Conservation (phyloP, 2,113 vertebrate species). For the Brachypodius melanocephalos region DNA sequence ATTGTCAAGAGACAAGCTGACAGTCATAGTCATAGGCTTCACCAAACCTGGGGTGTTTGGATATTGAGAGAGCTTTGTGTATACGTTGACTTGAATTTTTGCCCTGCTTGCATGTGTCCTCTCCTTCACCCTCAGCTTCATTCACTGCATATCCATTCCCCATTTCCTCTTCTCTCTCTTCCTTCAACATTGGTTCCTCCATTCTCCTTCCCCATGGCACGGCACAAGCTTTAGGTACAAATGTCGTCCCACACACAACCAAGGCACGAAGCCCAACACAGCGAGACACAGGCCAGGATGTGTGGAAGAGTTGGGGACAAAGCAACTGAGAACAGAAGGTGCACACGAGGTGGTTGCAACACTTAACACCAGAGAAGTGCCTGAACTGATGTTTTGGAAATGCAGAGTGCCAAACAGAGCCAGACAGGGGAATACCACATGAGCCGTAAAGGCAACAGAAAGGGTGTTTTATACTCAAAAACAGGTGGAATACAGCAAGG, state of each 20-base stretch:
- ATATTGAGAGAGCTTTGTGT: neutral
- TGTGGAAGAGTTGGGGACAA: neutral
- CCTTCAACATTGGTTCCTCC: neutral
- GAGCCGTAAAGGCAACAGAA: neutral
- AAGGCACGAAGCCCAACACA: neutral
- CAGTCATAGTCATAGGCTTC: neutral
- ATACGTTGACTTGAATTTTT: neutral
- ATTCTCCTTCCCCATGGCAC: neutral
- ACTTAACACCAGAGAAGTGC: neutral
- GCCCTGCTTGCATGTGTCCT: neutral
- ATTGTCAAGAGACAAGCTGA: neutral
- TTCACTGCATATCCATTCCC: neutral
- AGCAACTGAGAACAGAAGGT: neutral
- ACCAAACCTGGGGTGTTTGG: neutral
- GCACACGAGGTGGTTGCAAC: neutral
- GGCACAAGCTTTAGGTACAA: neutral
- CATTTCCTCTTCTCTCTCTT: neutral
- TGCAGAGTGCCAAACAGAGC: neutral
- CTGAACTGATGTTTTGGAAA: neutral
- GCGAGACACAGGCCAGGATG: rapidly evolving
- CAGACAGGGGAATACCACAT: neutral
- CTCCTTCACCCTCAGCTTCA: neutral
- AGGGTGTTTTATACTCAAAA: neutral
- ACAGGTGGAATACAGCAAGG: neutral
- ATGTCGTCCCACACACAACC: neutral